Conservation (phyloP, 2,888 invertebrate genomes). For the Microplitis deprimator region DNA sequence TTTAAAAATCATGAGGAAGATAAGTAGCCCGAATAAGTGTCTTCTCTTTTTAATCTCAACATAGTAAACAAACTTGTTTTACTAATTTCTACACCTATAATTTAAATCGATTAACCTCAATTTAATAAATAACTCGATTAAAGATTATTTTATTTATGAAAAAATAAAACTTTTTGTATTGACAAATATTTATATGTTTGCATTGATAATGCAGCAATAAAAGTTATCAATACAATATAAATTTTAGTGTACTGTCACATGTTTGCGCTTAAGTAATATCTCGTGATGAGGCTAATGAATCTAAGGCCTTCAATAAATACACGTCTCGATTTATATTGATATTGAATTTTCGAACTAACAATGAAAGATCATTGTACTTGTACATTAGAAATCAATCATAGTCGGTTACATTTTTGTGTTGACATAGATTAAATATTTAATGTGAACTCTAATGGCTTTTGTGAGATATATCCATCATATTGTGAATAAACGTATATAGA, state of each 20-base stretch:
- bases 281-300: conserved; percentile 6
- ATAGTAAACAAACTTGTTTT: neutral
- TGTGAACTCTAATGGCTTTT: too few relatives aligned
- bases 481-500: too few relatives aligned
- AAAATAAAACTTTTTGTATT: neutral
- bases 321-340: neutral
- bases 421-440: neutral
- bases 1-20: neutral
- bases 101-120: neutral
- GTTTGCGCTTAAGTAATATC: conserved; percentile 5
- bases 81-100: neutral
- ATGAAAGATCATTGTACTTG: neutral
- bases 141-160: neutral
- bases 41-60: neutral
- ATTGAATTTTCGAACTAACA: neutral
- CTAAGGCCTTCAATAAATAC: neutral
- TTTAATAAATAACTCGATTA: neutral
- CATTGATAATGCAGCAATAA: neutral
- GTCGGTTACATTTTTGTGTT: neutral
- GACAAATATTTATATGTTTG: neutral
- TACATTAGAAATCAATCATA: neutral
- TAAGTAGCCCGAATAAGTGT: neutral
- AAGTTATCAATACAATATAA: neutral
- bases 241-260: neutral
- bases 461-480: too few relatives aligned